Percentiles rank a stretch among this genome's conserved stretches.
Evolutionary conservation across 2,888 invertebrate species (phyloP).

Genomic region (Ophioninae sp.): DNA sequence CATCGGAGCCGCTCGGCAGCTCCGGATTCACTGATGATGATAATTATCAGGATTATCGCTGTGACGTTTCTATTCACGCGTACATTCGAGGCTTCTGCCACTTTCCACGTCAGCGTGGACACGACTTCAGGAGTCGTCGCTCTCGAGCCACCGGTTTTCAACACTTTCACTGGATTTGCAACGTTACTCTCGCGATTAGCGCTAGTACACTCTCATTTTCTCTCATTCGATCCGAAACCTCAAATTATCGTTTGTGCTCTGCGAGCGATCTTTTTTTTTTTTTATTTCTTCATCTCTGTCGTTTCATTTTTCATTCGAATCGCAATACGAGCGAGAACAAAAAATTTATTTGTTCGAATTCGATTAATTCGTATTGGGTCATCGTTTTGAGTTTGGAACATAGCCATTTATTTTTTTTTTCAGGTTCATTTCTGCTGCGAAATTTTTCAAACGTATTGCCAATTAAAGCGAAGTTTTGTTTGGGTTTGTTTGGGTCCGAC

Average conservation of each 20-base stretch:
- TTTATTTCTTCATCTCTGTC: not conserved
- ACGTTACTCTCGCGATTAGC: not conserved
- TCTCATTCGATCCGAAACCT: conserved; percentile 19
- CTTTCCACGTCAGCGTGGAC: not conserved
- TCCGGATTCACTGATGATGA: conserved; percentile 9
- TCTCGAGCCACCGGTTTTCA: conserved; percentile 14
- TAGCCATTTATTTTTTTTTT: not conserved
- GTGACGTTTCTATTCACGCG: conserved; percentile 16
- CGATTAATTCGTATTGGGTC: not conserved
- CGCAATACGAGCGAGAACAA: not conserved
- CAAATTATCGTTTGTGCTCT: conserved; percentile 5
- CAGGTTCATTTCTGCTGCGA: not conserved
- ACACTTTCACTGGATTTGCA: conserved; percentile 48
- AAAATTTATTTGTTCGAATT: not conserved
- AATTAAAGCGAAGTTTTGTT: not conserved
- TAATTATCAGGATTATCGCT: conserved; percentile 12
- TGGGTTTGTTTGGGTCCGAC: not conserved
- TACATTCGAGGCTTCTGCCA: conserved; percentile 2
- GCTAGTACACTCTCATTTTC: not conserved
- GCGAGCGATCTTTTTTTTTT: not conserved
- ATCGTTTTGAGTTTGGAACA: not conserved
- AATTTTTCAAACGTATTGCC: not conserved
- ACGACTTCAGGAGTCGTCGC: not conserved
- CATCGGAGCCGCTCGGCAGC: not conserved
- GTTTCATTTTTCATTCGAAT: not conserved